A percentile compares a stretch with the other conserved stretches of the same genome.
phyloP scores from a whole-genome alignment of 1,140 invertebrate genomes.

The Drosophila leontia region DNA sequence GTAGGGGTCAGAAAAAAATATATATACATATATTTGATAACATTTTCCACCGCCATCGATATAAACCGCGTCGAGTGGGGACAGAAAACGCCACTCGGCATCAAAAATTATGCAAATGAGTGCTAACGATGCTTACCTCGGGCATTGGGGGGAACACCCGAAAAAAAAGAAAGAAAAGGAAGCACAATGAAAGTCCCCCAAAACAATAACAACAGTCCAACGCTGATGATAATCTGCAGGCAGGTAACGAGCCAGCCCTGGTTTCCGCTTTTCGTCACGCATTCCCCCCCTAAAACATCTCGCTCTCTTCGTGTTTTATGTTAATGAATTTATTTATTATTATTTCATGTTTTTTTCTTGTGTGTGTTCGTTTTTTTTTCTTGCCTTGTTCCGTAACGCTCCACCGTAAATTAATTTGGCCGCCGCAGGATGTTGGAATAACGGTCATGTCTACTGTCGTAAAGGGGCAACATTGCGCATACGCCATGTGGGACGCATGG shows the following conservation, averaged over 20 bases:
- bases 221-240: conserved; percentile 72
- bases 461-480: conserved; percentile 67
- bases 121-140: conserved; percentile 44
- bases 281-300: conserved; percentile 15
- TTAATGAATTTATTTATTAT: conserved; percentile 82
- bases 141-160: background rate
- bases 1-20: background rate
- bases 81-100: conserved; percentile 24
- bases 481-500: conserved; percentile 58
- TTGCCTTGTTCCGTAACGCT: conserved; percentile 13
- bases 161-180: background rate
- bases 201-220: conserved; percentile 64
- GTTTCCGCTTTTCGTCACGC: conserved; percentile 62
- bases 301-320: conserved; percentile 60
- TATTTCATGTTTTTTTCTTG: conserved; percentile 64
- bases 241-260: conserved; percentile 67
- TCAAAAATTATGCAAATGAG: conserved; percentile 52
- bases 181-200: conserved; percentile 58
- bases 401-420: conserved; percentile 65
- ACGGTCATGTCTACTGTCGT: conserved; percentile 41
- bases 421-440: conserved; percentile 32
- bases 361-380: conserved; percentile 17
- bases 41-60: conserved; percentile 29
- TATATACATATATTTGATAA: conserved; percentile 23
- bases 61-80: conserved; percentile 20